phyloP scores from a whole-genome alignment of 2,888 invertebrate species.

The Drosophila flavopinicola region DNA sequence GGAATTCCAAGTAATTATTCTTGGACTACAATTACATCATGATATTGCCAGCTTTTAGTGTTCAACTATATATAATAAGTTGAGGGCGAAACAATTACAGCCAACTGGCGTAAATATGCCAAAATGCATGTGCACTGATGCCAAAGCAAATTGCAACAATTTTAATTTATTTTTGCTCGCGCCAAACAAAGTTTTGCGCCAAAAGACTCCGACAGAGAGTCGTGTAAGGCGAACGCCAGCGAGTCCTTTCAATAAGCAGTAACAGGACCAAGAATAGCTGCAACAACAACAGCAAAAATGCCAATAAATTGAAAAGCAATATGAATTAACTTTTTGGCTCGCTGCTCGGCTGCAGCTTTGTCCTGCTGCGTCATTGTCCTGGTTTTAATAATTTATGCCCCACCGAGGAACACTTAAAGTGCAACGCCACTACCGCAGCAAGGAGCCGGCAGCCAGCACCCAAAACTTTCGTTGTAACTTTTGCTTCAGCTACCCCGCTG shows the following conservation, averaged over 20 bases:
- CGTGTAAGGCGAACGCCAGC: constrained; percentile 5
- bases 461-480: constrained; percentile 56
- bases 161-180: constrained; percentile 62
- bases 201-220: constrained; percentile 10
- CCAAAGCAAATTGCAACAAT: constrained; percentile 57
- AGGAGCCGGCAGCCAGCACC: constrained; percentile 33
- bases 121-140: constrained; percentile 30
- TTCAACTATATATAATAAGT: constrained; percentile 2
- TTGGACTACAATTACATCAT: not conserved
- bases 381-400: constrained; percentile 72
- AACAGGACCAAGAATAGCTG: constrained; percentile 10
- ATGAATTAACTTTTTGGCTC: constrained; percentile 75
- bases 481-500: constrained; percentile 25
- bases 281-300: constrained; percentile 43
- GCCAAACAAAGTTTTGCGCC: constrained; percentile 35
- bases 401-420: constrained; percentile 64
- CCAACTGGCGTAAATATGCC: constrained; percentile 21
- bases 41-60: not conserved
- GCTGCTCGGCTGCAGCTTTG: constrained; percentile 17
- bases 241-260: constrained; percentile 51
- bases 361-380: constrained; percentile 58
- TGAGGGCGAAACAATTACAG: constrained; percentile 13
- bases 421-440: constrained; percentile 62
- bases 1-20: too few relatives aligned
- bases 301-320: constrained; percentile 77